Conservation (phyloP, 2,888 invertebrate genomes). For the Agrotis ipsilon region DNA sequence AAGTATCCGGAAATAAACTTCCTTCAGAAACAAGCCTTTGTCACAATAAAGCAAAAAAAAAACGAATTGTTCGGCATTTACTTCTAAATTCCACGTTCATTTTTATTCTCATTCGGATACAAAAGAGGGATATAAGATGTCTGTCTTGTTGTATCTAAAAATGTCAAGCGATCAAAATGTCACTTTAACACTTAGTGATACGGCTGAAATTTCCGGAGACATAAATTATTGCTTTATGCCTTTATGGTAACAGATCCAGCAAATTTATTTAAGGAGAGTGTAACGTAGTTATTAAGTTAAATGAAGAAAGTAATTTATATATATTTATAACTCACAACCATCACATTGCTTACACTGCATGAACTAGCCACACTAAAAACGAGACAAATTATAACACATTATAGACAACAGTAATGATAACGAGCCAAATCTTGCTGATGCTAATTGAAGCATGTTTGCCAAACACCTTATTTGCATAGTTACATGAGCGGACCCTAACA, state of each 20-base stretch:
- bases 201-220: not conserved
- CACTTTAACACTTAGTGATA: not conserved
- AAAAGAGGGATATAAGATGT: slow-evolving; percentile 35
- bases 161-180: slow-evolving; percentile 24
- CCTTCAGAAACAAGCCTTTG: slow-evolving; percentile 37
- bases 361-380: not conserved
- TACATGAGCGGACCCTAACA: not conserved
- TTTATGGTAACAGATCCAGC: not conserved
- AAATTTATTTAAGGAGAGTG: not conserved
- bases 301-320: no score
- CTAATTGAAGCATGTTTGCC: slow-evolving; percentile 20
- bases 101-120: slow-evolving; percentile 36
- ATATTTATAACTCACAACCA: no score
- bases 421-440: not conserved
- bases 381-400: not conserved
- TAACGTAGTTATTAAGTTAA: not conserved
- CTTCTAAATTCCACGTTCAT: slow-evolving; percentile 15
- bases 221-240: not conserved
- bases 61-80: slow-evolving; percentile 45
- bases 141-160: slow-evolving; percentile 26
- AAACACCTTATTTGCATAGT: slow-evolving; percentile 11
- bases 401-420: not conserved
- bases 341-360: not conserved
- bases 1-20: slow-evolving; percentile 40
- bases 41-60: slow-evolving; percentile 43